Evolutionary conservation across 2,113 vertebrate species (phyloP).

Genomic region (Amazona vittata): DNA sequence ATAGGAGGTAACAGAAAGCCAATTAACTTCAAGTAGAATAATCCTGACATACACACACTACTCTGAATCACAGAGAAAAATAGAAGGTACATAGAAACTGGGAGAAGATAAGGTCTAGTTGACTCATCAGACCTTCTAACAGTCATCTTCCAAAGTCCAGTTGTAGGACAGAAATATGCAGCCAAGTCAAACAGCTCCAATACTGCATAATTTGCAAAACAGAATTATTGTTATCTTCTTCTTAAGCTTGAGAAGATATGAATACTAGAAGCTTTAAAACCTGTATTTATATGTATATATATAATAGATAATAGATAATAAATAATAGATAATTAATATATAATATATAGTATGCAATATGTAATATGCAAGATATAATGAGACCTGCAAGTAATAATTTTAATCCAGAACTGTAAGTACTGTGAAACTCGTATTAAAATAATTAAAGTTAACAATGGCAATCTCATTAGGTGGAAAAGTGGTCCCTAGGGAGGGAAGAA

Average conservation of each 20-base stretch:
- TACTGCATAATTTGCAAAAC: neutral
- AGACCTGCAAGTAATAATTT: neutral
- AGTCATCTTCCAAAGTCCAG: neutral
- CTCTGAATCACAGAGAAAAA: neutral
- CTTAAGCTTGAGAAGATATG: neutral
- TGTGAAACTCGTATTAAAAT: neutral
- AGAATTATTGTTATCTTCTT: neutral
- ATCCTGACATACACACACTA: accelerated
- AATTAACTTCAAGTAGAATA: neutral
- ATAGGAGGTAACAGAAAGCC: neutral
- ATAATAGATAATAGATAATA: neutral
- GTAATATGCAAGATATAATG: neutral
- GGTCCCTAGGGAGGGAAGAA: neutral
- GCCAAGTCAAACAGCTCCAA: neutral
- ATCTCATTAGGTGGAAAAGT: neutral
- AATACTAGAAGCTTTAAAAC: neutral
- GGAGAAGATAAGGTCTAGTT: neutral
- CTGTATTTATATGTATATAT: neutral
- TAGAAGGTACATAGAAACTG: neutral
- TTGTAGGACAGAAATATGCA: neutral
- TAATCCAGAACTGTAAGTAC: neutral
- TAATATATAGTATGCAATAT: neutral
- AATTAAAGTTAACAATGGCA: neutral
- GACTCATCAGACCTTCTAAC: neutral
- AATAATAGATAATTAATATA: neutral